Base-by-base conservation (phyloP, 2,113 vertebrate species). In the Nothoprocta perdicaria region DNA sequence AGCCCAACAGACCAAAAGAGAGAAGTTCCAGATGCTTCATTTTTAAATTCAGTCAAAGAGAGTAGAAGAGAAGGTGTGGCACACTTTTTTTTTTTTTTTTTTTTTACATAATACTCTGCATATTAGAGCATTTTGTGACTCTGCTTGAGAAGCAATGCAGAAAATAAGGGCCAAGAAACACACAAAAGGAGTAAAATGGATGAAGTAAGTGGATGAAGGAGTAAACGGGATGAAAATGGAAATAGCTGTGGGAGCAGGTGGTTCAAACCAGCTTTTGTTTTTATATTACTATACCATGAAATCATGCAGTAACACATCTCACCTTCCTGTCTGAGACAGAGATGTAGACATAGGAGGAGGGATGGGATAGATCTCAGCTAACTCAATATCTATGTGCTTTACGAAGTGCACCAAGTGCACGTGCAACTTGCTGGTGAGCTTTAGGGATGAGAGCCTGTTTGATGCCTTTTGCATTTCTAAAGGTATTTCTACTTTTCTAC, bases 11-110 rank as follows among this genome's bases (percentile, higher is more conserved):
- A 41, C 13, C 35, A 38, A 38, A 38, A 38, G 35, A 38, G 7
- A 71, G 53, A 78, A 45, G 24, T 27, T 71, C 9, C 3, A 75
- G 24, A 13, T 60, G 2, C 14, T 88, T 60, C 26, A 27, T 35
- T 86, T 84, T 80, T 38, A 65, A 78, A 67, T 15, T 10, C 6
- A 91, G 21, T 55, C 6, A 69, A 12, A 16, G 58, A 57, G 57
- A 43, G 19, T 7, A 38, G 0, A 8, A 69, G 27, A 80, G 4
- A 12, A 19, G 52, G 14, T 6, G 0, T 10, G 55, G 48, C 14
- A 38, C 12, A 10, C 17, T 2, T 8, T 50, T 3, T 24, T 35
- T 50, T 22, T 17, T 46, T 18, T 46, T 46, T 4, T 48, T 48
- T 46, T 29, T 14, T 33, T n/a, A 16, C 7, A 9, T 24, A 33